phyloP scores from a whole-genome alignment of 2,113 vertebrate species.

The Indicator maculatus region DNA sequence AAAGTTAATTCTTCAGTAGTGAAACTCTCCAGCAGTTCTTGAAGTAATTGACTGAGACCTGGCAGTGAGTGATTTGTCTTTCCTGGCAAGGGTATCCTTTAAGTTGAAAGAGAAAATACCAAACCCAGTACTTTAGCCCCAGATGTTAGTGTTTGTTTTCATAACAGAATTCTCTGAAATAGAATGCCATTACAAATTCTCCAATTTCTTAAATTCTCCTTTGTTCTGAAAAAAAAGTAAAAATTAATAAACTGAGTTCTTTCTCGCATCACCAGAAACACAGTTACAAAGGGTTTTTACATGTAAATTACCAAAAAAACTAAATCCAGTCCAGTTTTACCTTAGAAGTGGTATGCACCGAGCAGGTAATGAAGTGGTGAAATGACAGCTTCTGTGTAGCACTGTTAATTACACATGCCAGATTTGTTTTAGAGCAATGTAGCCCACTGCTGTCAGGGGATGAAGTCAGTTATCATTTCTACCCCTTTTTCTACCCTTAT shows the following conservation, averaged over 20 bases:
- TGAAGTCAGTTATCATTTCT: not conserved
- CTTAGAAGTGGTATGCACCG: not conserved
- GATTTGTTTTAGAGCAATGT: not conserved
- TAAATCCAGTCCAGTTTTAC: not conserved
- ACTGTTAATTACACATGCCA: not conserved
- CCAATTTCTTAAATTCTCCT: not conserved
- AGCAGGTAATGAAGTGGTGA: not conserved
- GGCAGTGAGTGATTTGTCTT: slow-evolving; percentile 49
- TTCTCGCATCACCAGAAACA: not conserved
- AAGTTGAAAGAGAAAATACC: slow-evolving; percentile 12
- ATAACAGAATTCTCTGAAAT: not conserved
- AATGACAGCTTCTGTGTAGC: not conserved
- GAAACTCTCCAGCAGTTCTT: slow-evolving; percentile 10
- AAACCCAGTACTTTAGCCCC: not conserved
- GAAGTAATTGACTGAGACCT: slow-evolving; percentile 40
- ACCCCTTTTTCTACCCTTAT: not conserved
- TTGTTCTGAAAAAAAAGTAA: not conserved
- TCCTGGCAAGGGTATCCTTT: not conserved
- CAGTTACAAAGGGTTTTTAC: not conserved
- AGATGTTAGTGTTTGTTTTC: not conserved
- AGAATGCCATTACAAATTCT: not conserved
- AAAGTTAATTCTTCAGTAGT: slow-evolving; percentile 64
- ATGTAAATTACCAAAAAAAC: not conserved
- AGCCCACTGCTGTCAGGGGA: not conserved
- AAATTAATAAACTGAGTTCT: not conserved